Evolutionary conservation across 2,797 vertebrate genomes (phyloP).

Genomic region (Molossus molossus): DNA sequence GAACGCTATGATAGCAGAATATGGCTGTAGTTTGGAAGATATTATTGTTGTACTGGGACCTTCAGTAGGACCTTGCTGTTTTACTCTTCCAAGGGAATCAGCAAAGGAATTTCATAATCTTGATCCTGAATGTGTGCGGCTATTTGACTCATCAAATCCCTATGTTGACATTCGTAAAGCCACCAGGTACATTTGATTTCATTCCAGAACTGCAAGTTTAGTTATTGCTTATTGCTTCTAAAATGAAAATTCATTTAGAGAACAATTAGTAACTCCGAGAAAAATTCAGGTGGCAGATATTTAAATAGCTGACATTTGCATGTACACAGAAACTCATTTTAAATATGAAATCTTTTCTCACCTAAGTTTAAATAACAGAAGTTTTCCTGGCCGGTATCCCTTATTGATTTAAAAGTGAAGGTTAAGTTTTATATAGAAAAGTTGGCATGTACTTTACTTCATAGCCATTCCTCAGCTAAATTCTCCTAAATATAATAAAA

Average conservation of each 20-base stretch:
- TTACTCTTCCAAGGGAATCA: constrained; percentile 91
- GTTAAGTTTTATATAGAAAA: constrained; percentile 32
- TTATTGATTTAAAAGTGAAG: constrained; percentile 52
- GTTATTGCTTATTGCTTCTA: constrained; percentile 38
- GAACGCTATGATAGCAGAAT: constrained; percentile 93
- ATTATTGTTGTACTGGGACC: constrained; percentile 95
- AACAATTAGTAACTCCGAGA: constrained; percentile 4
- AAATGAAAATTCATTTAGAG: constrained; percentile 50
- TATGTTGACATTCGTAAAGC: constrained; percentile 94
- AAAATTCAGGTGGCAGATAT: constrained; percentile 24
- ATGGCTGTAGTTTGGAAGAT: constrained; percentile 90
- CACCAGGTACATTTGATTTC: constrained; percentile 92
- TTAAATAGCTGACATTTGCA: not conserved
- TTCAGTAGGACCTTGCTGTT: constrained; percentile 96
- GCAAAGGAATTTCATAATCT: constrained; percentile 92
- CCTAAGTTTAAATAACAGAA: constrained; percentile 44
- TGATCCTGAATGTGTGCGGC: constrained; percentile 93
- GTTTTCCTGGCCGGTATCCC: not conserved
- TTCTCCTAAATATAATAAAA: constrained; percentile 56
- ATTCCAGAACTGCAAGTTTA: not conserved
- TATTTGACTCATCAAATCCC: constrained; percentile 89
- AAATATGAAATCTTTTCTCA: not conserved
- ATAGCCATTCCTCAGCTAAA: constrained; percentile 38
- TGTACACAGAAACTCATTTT: constrained; percentile 53
- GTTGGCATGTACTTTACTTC: not conserved